These are phyloP conservation scores for Euwallacea similis DNA, from an alignment of 1,140 invertebrate species.

Conservation along the genomic window DNA sequence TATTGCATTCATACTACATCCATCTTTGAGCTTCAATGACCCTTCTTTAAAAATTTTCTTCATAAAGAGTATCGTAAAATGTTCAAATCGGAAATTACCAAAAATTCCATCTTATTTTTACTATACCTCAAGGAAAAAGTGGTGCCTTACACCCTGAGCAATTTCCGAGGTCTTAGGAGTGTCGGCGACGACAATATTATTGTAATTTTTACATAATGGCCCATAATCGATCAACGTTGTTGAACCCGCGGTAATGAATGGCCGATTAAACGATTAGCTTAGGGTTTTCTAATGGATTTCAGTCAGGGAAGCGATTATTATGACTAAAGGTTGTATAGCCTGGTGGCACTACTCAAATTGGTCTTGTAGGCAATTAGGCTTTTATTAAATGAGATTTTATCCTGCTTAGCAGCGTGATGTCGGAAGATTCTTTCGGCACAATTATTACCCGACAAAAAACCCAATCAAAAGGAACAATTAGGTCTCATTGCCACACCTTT, in stretches of 20 bases:
- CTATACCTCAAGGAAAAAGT: background rate
- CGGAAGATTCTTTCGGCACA: no score
- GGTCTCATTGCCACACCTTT: conserved; percentile 20
- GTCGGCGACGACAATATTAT: background rate
- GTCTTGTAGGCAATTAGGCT: background rate
- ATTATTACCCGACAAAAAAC: conserved; percentile 18
- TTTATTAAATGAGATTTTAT: background rate
- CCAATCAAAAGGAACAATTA: conserved; percentile 35
- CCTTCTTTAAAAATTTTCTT: no score
- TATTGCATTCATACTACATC: no score
- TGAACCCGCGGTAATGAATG: conserved; percentile 1
- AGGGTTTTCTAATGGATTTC: conserved; percentile 6
- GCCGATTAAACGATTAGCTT: conserved; percentile 12
- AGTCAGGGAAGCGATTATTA: background rate
- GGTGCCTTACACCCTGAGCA: background rate
- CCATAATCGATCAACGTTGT: conserved; percentile 7
- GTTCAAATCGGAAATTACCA: no score
- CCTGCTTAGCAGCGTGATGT: background rate
- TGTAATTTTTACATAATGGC: conserved; percentile 5
- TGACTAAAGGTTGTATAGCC: background rate
- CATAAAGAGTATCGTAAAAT: no score
- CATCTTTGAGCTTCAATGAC: no score
- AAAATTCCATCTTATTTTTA: no score
- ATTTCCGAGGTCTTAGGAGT: conserved; percentile 1
- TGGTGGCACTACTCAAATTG: background rate